Conservation (phyloP, 2,113 vertebrate species). For the Corapipo altera region DNA sequence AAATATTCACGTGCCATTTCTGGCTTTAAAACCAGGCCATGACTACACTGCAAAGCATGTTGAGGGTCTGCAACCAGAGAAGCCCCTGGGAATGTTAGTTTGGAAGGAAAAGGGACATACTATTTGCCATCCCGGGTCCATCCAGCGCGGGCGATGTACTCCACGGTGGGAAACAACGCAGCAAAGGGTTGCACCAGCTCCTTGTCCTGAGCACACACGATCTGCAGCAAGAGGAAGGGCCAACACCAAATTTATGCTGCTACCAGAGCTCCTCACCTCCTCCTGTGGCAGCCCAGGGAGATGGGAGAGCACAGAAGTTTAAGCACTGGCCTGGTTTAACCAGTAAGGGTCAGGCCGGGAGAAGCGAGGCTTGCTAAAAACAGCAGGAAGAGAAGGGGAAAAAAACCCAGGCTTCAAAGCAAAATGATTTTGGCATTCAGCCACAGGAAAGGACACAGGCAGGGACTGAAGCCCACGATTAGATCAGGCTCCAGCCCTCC, state of each 20-base stretch:
- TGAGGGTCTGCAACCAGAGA: not conserved
- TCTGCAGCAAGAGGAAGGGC: constrained; percentile 69
- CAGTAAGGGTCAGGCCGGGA: not conserved
- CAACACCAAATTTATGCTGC: not conserved
- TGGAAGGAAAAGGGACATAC: constrained; percentile 69
- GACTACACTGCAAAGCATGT: not conserved
- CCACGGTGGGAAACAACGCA: constrained; percentile 85
- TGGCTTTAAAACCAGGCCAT: not conserved
- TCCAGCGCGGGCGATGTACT: constrained; percentile 93
- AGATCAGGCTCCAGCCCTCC: not conserved
- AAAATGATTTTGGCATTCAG: not conserved
- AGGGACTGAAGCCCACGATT: not conserved
- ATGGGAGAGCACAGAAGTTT: not conserved
- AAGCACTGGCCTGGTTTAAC: not conserved
- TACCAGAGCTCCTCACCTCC: not conserved
- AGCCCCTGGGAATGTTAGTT: not conserved
- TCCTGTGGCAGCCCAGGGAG: not conserved
- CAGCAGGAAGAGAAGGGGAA: not conserved
- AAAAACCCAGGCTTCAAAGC: not conserved
- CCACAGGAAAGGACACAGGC: not conserved
- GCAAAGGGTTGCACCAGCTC: constrained; percentile 88
- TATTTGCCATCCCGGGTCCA: constrained; percentile 95
- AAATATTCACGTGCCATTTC: not conserved
- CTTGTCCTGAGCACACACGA: constrained; percentile 85
- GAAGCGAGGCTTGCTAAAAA: not conserved